phyloP scores from a whole-genome alignment of 2,797 vertebrate species.

The Pangasius macronema region DNA sequence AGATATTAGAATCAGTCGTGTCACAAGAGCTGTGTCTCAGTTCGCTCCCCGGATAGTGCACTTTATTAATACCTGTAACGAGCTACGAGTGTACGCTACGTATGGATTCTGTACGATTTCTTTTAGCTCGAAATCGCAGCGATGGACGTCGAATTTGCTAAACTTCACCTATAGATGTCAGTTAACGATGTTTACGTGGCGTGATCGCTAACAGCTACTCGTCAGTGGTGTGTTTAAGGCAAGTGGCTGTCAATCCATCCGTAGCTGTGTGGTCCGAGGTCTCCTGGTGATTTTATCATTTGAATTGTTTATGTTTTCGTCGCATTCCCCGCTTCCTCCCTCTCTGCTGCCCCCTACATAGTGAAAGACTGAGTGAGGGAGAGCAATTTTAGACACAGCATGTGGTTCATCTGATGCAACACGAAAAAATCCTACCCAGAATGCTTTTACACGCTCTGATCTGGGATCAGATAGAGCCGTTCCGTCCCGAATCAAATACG shows the following conservation, averaged over 20 bases:
- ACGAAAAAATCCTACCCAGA: constrained; percentile 23
- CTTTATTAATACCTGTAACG: neutral
- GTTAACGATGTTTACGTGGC: neutral
- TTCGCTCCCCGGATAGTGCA: neutral
- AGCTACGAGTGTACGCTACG: too few species aligned
- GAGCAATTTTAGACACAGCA: constrained; percentile 16
- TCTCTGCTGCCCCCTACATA: constrained; percentile 8
- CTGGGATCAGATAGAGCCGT: neutral
- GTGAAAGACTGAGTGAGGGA: neutral
- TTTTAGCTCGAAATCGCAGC: neutral
- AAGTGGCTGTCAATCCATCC: neutral
- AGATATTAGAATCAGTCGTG: neutral
- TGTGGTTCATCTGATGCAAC: constrained; percentile 27
- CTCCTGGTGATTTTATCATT: neutral
- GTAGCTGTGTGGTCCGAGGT: neutral
- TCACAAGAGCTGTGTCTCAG: neutral
- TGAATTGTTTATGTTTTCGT: neutral
- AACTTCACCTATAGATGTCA: neutral
- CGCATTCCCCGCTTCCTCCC: neutral
- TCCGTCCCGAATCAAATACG: neutral
- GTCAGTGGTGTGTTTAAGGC: neutral
- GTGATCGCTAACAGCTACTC: neutral
- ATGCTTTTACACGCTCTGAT: constrained; percentile 1
- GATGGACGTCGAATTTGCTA: neutral
- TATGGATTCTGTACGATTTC: neutral